These are phyloP conservation scores for Hirtodrosophila trivittata DNA, from an alignment of 2,888 invertebrate genomes.

Conservation along the genomic window DNA sequence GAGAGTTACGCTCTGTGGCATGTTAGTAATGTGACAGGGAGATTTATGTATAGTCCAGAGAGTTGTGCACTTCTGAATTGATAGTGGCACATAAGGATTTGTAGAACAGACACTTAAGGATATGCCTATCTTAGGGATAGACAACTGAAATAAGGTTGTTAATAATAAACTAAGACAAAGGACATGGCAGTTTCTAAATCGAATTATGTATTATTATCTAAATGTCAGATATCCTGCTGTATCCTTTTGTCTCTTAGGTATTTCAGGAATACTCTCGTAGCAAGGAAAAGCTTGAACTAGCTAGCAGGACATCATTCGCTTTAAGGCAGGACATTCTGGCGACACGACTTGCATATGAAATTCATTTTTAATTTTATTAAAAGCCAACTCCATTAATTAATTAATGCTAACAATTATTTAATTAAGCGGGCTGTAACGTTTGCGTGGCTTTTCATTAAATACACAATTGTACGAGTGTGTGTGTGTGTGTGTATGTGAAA, in stretches of 20 bases:
- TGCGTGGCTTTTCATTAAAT: slow-evolving; percentile 33
- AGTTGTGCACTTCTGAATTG: slow-evolving; percentile 62
- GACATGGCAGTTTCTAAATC: no score
- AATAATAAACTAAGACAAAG: background rate
- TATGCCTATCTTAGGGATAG: background rate
- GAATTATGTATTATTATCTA: no score
- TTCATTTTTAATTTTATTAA: slow-evolving; percentile 32
- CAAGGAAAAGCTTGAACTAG: no score
- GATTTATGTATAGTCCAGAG: slow-evolving; percentile 64
- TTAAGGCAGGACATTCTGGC: no score
- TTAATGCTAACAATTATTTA: slow-evolving; percentile 55
- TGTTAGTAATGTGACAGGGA: slow-evolving; percentile 59
- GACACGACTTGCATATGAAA: slow-evolving; percentile 28
- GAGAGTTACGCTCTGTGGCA: slow-evolving; percentile 40
- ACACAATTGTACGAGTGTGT: slow-evolving; percentile 9
- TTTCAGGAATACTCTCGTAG: no score
- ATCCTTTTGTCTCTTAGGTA: no score
- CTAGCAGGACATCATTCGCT: no score
- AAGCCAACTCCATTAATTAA: slow-evolving; percentile 41
- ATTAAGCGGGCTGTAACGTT: slow-evolving; percentile 30
- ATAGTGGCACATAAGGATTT: slow-evolving; percentile 65
- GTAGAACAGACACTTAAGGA: slow-evolving; percentile 29
- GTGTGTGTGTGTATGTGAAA: slow-evolving; percentile 8
- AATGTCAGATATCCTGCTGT: no score
- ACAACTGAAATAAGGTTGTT: background rate